Conservation (phyloP, 2,797 vertebrate genomes). For the Varecia variegata region DNA sequence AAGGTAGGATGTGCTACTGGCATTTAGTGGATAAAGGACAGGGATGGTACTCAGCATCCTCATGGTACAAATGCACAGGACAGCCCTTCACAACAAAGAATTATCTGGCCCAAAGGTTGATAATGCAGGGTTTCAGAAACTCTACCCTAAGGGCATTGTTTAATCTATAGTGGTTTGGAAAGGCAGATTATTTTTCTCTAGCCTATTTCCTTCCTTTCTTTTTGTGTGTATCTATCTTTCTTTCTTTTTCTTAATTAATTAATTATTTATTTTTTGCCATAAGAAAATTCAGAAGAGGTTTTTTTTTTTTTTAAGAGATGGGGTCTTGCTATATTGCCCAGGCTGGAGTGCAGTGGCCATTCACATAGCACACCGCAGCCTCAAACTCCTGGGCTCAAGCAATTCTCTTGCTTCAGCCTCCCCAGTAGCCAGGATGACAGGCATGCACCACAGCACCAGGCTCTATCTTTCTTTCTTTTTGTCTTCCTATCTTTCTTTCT, state of each 20-base stretch:
- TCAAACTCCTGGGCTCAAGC: not conserved
- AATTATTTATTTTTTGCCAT: not conserved
- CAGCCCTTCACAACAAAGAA: not conserved
- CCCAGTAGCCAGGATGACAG: not conserved
- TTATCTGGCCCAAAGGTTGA: not conserved
- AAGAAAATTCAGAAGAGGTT: too few relatives aligned
- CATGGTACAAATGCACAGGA: not conserved
- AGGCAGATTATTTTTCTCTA: not conserved
- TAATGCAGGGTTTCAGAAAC: not conserved
- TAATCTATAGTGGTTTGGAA: not conserved
- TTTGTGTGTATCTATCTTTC: not conserved
- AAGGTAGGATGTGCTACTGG: not conserved
- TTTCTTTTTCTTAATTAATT: not conserved
- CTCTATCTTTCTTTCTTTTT: fast-evolving
- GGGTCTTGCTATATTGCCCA: not conserved
- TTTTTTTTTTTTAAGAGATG: not conserved
- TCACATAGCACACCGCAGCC: not conserved
- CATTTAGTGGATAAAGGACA: not conserved
- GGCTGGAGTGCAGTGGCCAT: not conserved
- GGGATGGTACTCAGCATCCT: not conserved
- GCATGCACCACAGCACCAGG: not conserved
- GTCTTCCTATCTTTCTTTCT: not conserved
- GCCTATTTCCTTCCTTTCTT: not conserved
- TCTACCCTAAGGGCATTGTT: not conserved
- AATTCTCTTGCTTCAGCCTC: not conserved